Conservation (phyloP, 2,113 vertebrate species). For the Puntigrus tetrazona region DNA sequence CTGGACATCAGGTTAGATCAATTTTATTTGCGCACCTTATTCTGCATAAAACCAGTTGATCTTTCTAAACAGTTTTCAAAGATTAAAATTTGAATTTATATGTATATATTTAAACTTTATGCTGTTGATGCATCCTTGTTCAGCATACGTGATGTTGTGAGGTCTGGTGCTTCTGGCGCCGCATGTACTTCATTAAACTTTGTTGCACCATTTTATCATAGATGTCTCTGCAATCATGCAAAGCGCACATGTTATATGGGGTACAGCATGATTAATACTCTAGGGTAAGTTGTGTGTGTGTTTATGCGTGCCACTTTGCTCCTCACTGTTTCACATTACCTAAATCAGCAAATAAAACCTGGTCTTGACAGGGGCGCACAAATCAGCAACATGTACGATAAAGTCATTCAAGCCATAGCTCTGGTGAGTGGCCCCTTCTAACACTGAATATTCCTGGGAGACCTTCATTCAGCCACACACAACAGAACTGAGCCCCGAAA, state of each 20-base stretch:
- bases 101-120: not conserved
- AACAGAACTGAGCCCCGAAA: constrained; percentile 38
- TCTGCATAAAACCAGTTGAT: not conserved
- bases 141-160: not conserved
- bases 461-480: constrained; percentile 22
- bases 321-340: constrained; percentile 22
- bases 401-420: not conserved
- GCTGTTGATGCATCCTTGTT: not conserved
- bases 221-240: not conserved
- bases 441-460: not conserved
- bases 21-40: not conserved
- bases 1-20: constrained; percentile 40
- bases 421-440: constrained; percentile 20
- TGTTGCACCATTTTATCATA: not conserved
- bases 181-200: not conserved
- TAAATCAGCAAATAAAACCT: not conserved
- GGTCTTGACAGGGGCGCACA: not conserved
- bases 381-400: constrained; percentile 21
- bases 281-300: not conserved
- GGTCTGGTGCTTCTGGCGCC: not conserved
- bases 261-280: not conserved
- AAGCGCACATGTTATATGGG: not conserved
- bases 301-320: not conserved
- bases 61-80: not conserved
- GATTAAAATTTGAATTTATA: not conserved